Percentiles rank a stretch among this genome's conserved stretches.
These are phyloP conservation scores for Anisognathus igniventris DNA, from an alignment of 2,797 vertebrate genomes.

Conservation along the genomic window DNA sequence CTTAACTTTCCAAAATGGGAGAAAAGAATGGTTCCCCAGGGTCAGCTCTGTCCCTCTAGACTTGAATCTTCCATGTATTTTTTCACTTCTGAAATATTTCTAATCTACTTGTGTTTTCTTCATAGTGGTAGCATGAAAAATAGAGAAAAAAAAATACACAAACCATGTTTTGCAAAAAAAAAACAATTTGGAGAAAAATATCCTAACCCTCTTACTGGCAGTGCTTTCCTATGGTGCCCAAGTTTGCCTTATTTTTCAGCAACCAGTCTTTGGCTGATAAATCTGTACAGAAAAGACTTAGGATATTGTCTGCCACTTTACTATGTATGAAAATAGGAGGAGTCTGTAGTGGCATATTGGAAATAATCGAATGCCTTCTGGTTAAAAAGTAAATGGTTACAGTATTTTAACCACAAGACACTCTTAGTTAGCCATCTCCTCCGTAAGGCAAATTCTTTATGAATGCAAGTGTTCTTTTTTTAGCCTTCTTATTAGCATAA, in stretches of 20 bases:
- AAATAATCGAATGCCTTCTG: neutral
- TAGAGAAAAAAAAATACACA: neutral
- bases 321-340: neutral
- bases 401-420: neutral
- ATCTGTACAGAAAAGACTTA: neutral
- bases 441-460: neutral
- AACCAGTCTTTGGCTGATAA: neutral
- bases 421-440: neutral
- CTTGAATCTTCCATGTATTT: neutral
- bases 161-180: neutral
- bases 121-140: neutral
- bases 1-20: neutral
- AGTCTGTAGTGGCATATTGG: neutral
- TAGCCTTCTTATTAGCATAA: neutral
- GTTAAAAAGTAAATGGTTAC: neutral
- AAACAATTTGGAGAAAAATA: neutral
- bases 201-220: neutral
- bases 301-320: neutral
- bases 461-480: neutral
- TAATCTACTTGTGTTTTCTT: neutral
- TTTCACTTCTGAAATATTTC: neutral
- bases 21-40: neutral
- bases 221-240: fast-evolving
- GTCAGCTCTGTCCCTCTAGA: neutral
- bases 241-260: neutral